A percentile compares a stretch with the other conserved stretches of the same genome.
Evolutionary conservation across 2,888 invertebrate species (phyloP).

Genomic region (Drosophila sordidula): DNA sequence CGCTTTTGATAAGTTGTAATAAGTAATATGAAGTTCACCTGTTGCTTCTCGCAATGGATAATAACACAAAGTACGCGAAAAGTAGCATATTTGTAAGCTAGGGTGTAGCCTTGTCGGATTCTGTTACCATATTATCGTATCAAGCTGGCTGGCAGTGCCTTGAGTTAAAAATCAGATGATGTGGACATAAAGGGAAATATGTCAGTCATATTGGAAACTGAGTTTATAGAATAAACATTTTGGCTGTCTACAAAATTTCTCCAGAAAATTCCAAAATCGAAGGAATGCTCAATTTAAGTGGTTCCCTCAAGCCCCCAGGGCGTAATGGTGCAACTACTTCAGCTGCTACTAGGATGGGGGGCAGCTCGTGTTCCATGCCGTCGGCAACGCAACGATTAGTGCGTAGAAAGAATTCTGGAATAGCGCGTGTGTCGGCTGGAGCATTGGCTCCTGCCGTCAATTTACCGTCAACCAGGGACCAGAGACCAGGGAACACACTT

Average conservation of each 20-base stretch:
- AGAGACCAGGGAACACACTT: constrained; percentile 6
- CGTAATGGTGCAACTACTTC: constrained; percentile 1
- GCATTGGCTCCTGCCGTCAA: constrained; percentile 16
- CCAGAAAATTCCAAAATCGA: constrained; percentile 29
- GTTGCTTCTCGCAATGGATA: too few species aligned
- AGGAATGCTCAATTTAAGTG: constrained; percentile 34
- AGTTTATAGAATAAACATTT: constrained; percentile 17
- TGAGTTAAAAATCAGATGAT: constrained; percentile 7
- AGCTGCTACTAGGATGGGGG: not conserved
- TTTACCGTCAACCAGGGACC: constrained; percentile 1
- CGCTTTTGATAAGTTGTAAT: too few species aligned
- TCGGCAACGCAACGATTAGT: not conserved
- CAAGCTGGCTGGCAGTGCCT: constrained; percentile 3
- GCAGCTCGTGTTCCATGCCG: not conserved
- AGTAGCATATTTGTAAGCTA: too few species aligned
- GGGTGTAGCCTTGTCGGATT: not conserved
- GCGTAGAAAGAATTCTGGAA: constrained; percentile 9
- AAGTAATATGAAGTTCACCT: too few species aligned
- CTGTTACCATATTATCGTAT: not conserved
- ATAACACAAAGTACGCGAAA: too few species aligned
- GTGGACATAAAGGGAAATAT: not conserved
- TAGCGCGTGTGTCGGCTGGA: constrained; percentile 27
- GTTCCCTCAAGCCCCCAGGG: constrained; percentile 9
- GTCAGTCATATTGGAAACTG: constrained; percentile 3
- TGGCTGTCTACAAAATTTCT: constrained; percentile 41